Conservation (phyloP, 2,888 invertebrate genomes). For the Lapara coniferarum region DNA sequence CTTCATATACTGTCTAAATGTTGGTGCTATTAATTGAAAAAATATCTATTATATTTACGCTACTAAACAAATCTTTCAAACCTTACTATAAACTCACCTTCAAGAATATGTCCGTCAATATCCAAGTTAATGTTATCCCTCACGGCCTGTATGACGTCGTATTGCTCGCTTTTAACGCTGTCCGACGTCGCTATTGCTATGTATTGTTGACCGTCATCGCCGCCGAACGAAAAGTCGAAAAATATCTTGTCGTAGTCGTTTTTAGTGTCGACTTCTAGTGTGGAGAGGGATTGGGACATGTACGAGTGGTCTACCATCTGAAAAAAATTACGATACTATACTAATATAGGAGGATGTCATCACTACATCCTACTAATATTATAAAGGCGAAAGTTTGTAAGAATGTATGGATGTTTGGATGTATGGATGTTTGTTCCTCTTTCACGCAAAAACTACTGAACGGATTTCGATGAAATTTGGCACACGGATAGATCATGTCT, state of each 20-base stretch:
- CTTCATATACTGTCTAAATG: no score
- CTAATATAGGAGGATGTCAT: no score
- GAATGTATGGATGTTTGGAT: no score
- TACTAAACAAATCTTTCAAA: neutral
- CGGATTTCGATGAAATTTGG: no score
- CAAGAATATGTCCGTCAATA: constrained; percentile 62
- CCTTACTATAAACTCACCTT: constrained; percentile 48
- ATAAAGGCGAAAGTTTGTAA: no score
- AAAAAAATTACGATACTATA: constrained; percentile 25
- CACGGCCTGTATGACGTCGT: constrained; percentile 56
- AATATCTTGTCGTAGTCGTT: constrained; percentile 70
- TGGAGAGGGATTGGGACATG: constrained; percentile 70
- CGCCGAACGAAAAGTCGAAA: constrained; percentile 57
- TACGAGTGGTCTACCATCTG: constrained; percentile 73
- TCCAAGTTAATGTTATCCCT: constrained; percentile 60
- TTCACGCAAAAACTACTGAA: no score
- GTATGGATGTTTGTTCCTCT: no score
- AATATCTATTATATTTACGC: no score
- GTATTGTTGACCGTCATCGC: constrained; percentile 53
- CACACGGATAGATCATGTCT: no score
- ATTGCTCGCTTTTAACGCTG: constrained; percentile 62
- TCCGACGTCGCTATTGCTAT: constrained; percentile 46
- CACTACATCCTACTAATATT: no score
- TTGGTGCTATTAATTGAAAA: no score
- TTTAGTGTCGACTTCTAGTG: constrained; percentile 56